Conservation (phyloP, 2,888 invertebrate species). For the Branchinecta sandiegonensis region DNA sequence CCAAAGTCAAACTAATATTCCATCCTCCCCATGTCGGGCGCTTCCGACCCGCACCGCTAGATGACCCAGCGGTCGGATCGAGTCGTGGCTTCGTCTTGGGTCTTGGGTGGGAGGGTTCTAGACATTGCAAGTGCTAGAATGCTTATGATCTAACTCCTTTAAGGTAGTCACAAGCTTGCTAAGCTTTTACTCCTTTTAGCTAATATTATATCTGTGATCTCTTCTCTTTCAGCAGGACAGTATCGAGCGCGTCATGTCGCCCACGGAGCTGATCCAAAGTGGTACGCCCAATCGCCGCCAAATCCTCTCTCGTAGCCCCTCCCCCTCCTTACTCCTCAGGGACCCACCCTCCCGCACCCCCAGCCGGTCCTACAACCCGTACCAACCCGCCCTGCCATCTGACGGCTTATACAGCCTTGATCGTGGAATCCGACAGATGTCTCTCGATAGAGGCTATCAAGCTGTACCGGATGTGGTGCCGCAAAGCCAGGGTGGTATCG, state of each 20-base stretch:
- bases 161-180: too few relatives aligned
- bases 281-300: background rate
- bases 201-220: too few relatives aligned
- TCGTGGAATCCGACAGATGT: background rate
- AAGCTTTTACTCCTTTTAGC: too few relatives aligned
- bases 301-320: background rate
- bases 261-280: background rate
- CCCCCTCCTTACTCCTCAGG: background rate
- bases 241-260: background rate
- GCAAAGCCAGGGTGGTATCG: background rate
- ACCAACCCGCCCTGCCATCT: background rate
- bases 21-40: too few relatives aligned
- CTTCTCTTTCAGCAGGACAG: background rate
- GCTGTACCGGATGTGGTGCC: conserved; percentile 6
- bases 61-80: too few relatives aligned
- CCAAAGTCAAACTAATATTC: too few relatives aligned
- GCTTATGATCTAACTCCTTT: too few relatives aligned
- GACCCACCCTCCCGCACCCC: background rate
- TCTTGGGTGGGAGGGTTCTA: too few relatives aligned
- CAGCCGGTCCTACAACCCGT: background rate
- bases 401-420: background rate
- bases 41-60: too few relatives aligned
- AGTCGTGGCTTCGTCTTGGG: too few relatives aligned
- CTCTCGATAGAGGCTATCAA: background rate
- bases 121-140: too few relatives aligned